These are phyloP conservation scores for Daptonema setosum DNA, from an alignment of 2,888 invertebrate species.

Conservation along the genomic window DNA sequence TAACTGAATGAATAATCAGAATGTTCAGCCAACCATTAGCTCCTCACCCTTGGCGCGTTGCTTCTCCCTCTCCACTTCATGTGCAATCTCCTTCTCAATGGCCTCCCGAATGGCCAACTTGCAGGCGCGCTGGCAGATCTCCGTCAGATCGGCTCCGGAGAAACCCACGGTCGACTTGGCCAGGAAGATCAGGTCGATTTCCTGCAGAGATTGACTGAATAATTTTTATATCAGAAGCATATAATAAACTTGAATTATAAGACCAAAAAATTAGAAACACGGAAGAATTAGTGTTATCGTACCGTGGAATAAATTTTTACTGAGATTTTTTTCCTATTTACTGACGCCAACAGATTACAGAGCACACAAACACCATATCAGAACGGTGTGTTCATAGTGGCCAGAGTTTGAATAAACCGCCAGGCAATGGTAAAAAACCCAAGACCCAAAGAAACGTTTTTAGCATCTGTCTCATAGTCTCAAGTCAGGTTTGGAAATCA, in stretches of 20 bases:
- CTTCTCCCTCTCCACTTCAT: slow-evolving; percentile 61
- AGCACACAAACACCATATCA: neutral
- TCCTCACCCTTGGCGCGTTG: slow-evolving; percentile 38
- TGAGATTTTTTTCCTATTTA: too few relatives aligned
- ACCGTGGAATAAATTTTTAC: too few relatives aligned
- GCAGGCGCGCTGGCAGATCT: slow-evolving; percentile 96
- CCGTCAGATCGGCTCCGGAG: slow-evolving; percentile 93
- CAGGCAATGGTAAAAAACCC: too few relatives aligned
- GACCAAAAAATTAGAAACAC: too few relatives aligned
- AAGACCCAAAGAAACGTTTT: too few relatives aligned
- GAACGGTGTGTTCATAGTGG: neutral
- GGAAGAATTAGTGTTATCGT: too few relatives aligned
- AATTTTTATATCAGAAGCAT: too few relatives aligned
- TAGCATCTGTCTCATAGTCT: too few relatives aligned
- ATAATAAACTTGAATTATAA: too few relatives aligned
- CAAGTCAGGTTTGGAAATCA: too few relatives aligned
- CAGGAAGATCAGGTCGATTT: slow-evolving; percentile 57
- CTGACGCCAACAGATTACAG: neutral
- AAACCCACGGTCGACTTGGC: slow-evolving; percentile 63
- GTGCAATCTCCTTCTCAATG: slow-evolving; percentile 78
- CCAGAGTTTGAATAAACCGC: too few relatives aligned
- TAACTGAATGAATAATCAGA: neutral
- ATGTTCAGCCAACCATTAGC: slow-evolving; percentile 28
- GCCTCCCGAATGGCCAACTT: slow-evolving; percentile 94
- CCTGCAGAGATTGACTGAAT: slow-evolving; percentile 31